Percentiles rank a stretch among this genome's conserved stretches.
phyloP scores from a whole-genome alignment of 2,888 invertebrate genomes.

The Pseudococcus viburni region DNA sequence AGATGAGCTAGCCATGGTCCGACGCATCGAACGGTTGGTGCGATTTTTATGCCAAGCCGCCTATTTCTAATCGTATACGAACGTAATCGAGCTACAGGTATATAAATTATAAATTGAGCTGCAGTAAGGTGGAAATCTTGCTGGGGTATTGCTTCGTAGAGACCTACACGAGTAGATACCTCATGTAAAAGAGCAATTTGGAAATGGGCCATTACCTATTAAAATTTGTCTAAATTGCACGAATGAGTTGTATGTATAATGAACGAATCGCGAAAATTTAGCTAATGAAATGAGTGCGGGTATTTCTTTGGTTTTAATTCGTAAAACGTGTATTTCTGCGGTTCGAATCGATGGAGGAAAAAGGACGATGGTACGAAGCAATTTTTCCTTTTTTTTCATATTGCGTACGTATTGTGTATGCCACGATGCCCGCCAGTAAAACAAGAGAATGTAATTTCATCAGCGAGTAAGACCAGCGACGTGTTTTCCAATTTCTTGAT shows the following conservation, averaged over 20 bases:
- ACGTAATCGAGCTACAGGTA: conserved; percentile 6
- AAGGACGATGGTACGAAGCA: not conserved
- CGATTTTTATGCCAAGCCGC: not conserved
- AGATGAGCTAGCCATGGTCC: not conserved
- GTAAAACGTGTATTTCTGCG: not conserved
- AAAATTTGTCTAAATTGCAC: conserved; percentile 3
- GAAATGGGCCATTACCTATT: conserved; percentile 19
- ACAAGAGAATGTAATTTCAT: conserved; percentile 33
- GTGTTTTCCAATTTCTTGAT: conserved; percentile 22
- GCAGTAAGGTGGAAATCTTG: not conserved
- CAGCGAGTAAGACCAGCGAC: conserved; percentile 9
- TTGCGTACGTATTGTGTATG: not conserved
- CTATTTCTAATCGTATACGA: not conserved
- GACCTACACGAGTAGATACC: not conserved
- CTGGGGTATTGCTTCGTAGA: not conserved
- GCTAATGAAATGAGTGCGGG: not conserved
- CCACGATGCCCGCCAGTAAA: not conserved
- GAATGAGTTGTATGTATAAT: not conserved
- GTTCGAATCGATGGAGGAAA: conserved; percentile 5
- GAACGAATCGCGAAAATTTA: not conserved
- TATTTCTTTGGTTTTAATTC: conserved; percentile 19
- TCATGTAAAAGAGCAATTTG: not conserved
- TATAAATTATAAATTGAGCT: conserved; percentile 6
- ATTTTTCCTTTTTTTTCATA: not conserved
- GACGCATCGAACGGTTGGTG: not conserved